A percentile compares a stretch with the other conserved stretches of the same genome.
phyloP scores from a whole-genome alignment of 2,888 invertebrate species.

The Eudemis profundana region DNA sequence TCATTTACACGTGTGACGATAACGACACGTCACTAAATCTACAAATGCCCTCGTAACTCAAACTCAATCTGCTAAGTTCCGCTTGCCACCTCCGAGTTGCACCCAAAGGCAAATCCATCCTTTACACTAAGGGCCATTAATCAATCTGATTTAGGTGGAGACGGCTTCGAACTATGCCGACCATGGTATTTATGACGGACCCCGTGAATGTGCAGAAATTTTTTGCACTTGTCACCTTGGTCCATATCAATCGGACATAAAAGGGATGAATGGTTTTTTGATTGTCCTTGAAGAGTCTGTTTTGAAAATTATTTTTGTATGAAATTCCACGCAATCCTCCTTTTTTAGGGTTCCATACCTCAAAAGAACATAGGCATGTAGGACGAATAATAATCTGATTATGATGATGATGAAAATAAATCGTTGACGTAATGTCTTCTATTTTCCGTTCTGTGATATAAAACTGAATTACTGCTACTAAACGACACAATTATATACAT shows the following conservation, averaged over 20 bases:
- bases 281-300: too few relatives aligned
- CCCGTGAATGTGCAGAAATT: constrained; percentile 4
- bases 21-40: constrained; percentile 6
- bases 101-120: constrained; percentile 34
- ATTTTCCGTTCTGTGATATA: too few relatives aligned
- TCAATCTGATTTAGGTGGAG: constrained; percentile 42
- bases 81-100: constrained; percentile 26
- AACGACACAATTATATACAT: too few relatives aligned
- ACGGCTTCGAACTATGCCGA: constrained; percentile 26
- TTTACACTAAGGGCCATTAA: constrained; percentile 31
- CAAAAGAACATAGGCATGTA: too few relatives aligned
- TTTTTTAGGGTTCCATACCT: too few relatives aligned
- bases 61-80: constrained; percentile 31
- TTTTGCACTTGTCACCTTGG: constrained; percentile 25
- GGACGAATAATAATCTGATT: too few relatives aligned
- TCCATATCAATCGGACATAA: constrained; percentile 6
- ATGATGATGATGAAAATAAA: too few relatives aligned
- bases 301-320: too few relatives aligned
- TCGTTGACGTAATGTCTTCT: too few relatives aligned
- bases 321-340: too few relatives aligned
- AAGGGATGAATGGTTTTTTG: not conserved
- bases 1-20: not conserved
- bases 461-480: too few relatives aligned
- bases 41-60: constrained; percentile 17
- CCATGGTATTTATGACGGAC: constrained; percentile 29